Conservation (phyloP, 2,888 invertebrate genomes). For the Diplolepis rosae region DNA sequence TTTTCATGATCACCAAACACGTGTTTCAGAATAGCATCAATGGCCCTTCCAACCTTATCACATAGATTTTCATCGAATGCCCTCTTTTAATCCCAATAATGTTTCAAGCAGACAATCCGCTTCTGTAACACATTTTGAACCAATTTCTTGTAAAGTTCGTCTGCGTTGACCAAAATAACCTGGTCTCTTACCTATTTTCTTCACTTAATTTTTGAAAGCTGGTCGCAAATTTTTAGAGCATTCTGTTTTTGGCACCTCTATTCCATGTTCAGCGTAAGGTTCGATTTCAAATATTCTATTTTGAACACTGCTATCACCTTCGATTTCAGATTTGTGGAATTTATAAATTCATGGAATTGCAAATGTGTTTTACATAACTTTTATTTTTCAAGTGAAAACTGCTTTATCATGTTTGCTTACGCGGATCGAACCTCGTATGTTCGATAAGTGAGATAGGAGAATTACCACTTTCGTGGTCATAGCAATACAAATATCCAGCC, state of each 20-base stretch:
- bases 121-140: neutral
- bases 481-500: too few species aligned
- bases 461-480: too few species aligned
- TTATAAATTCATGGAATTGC: too few species aligned
- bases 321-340: too few species aligned
- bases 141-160: neutral
- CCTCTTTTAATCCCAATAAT: neutral
- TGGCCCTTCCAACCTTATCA: neutral
- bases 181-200: neutral
- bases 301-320: constrained; percentile 30
- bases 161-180: neutral
- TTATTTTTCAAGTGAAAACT: too few species aligned
- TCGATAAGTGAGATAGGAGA: too few species aligned
- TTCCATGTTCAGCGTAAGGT: neutral
- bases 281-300: neutral
- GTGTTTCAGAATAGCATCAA: neutral
- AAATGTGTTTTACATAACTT: too few species aligned
- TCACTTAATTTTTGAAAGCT: neutral
- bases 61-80: neutral
- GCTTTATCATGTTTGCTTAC: too few species aligned
- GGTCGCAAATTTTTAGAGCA: neutral
- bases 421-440: too few species aligned
- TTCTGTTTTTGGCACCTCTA: neutral
- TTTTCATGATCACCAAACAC: neutral
- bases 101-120: neutral